Base-by-base conservation (phyloP, 2,113 vertebrate genomes). In the Hucho hucho region DNA sequence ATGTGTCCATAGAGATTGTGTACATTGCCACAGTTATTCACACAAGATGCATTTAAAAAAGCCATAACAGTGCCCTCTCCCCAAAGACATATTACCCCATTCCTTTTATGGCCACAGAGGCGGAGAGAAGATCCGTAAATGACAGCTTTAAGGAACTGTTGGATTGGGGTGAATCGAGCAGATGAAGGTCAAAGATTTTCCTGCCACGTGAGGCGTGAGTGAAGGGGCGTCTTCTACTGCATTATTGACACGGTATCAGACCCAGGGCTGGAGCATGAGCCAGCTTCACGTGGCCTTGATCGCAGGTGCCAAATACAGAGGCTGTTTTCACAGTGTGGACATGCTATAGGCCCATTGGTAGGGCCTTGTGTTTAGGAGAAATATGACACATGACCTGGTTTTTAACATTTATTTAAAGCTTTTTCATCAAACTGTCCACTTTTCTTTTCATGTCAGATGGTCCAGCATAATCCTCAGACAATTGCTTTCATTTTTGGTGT, bases 161-260 rank as follows among this genome's bases (percentile, higher is more conserved):
- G 28, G 58, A 69, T 14, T 53, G 29, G 46, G 16, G 72, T 32
- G 56, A 75, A 79, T 69, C 25, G 49, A 24, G 80, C 71, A 68
- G 22, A 16, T 32, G 75, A 79, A 79, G 75, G 77, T 76, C 71
- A 79, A 29, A 26, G 37, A 72, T 73, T 65, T 24, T 58, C 59
- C 61, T 29, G n/a, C 11, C 59, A 26, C 7, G 22, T 49, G 49
- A 18, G 16, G 22, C 46, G 69, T 22, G 18, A 61, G 58, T 4
- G 2, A 22, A 61, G n/a, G 20, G 58, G 58, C 4, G n/a, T 20
- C n/a, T 24, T 9, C 18, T 11, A 2, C 6, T 2, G 20, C 58
- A 61, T 61, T 61, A 61, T 70, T 70, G 49, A 49, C 46, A 53
- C 18, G n/a, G 46, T 16, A 70, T 70, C 46, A 22, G 32, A 24